A percentile compares a stretch with the other conserved stretches of the same genome.
These are phyloP conservation scores for Meiosimyza decipiens DNA, from an alignment of 2,888 invertebrate genomes.

Conservation along the genomic window DNA sequence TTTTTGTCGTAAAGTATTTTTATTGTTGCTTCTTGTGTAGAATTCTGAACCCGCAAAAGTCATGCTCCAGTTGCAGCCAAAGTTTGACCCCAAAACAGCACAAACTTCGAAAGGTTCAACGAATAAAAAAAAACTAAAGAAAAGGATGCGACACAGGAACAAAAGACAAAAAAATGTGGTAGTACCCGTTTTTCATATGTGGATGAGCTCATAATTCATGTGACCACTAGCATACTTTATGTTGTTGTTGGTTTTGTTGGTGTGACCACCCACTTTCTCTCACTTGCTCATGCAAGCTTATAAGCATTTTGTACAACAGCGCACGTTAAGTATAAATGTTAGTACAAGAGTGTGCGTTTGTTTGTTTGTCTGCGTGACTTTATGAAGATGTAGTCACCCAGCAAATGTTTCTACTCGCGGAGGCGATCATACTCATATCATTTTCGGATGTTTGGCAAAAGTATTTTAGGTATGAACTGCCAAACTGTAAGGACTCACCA, in stretches of 20 bases:
- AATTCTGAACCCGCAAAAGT: conserved; percentile 8
- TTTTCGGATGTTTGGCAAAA: no score
- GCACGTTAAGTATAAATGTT: conserved; percentile 7
- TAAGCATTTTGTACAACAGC: conserved; percentile 7
- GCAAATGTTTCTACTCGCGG: no score
- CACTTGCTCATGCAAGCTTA: neutral
- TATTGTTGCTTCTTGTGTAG: no score
- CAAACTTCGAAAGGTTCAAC: neutral
- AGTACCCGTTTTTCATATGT: conserved; percentile 7
- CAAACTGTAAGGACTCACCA: no score
- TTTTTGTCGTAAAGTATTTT: neutral
- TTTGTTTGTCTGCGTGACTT: conserved; percentile 15
- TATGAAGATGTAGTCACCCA: conserved; percentile 13
- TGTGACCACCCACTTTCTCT: neutral
- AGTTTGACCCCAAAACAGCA: conserved; percentile 22
- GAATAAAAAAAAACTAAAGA: neutral
- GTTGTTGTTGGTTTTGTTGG: neutral
- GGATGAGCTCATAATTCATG: conserved; percentile 25
- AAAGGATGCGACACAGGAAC: neutral
- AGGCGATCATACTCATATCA: no score
- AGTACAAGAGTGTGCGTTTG: neutral
- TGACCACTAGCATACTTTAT: conserved; percentile 6
- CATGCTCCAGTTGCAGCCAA: conserved; percentile 16
- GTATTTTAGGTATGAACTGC: no score
- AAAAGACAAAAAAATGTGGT: neutral